Conservation (phyloP, 2,113 vertebrate species). For the Ceyx cyanopectus region DNA sequence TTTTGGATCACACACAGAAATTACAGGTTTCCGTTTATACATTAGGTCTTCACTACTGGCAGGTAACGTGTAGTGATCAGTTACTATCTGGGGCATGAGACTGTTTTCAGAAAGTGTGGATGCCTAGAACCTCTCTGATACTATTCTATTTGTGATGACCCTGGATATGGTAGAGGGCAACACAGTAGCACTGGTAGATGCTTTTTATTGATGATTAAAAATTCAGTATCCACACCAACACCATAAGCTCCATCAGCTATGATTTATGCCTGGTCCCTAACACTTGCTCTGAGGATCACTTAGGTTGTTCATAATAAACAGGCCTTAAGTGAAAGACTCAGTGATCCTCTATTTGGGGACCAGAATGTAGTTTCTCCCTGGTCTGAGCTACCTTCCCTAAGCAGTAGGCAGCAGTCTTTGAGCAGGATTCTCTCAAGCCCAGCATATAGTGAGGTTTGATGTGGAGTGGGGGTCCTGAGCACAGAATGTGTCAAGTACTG, state of each 20-base stretch:
- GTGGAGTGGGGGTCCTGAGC: not conserved
- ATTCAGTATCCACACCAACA: not conserved
- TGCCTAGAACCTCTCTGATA: not conserved
- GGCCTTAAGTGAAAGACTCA: not conserved
- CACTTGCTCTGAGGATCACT: not conserved
- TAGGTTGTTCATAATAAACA: not conserved
- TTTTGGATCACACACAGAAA: not conserved
- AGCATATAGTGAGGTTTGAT: not conserved
- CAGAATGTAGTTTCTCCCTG: not conserved
- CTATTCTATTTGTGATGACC: not conserved
- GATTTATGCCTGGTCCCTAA: not conserved
- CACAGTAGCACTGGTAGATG: not conserved
- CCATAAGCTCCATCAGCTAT: not conserved
- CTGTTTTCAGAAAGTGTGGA: not conserved
- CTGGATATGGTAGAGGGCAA: not conserved
- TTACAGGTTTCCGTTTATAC: not conserved
- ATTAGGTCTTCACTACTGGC: not conserved
- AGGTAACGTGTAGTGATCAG: not conserved
- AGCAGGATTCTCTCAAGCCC: not conserved
- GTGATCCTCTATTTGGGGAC: not conserved
- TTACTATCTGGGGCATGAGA: not conserved
- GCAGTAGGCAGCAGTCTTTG: not conserved
- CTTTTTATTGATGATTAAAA: not conserved
- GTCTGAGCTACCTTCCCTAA: not conserved
- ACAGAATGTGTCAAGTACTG: not conserved